Conservation (phyloP, 2,113 vertebrate genomes). For the Chitala chitala region DNA sequence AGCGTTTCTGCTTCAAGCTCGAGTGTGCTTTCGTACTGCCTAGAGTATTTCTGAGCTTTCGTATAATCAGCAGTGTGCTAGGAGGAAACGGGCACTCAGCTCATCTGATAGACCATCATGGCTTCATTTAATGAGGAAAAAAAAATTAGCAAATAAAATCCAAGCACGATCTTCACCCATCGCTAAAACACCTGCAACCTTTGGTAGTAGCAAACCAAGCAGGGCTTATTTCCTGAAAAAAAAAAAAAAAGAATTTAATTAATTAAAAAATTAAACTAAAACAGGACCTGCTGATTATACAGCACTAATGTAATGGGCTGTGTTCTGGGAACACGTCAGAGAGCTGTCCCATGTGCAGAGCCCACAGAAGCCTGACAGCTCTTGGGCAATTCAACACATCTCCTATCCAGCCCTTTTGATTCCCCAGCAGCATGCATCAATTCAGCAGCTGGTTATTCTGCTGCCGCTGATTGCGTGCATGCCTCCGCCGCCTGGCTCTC, state of each 20-base stretch:
- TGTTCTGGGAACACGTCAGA: neutral
- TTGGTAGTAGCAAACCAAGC: neutral
- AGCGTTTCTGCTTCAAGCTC: neutral
- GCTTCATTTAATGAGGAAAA: no score
- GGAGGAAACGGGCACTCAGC: no score
- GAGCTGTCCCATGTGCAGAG: neutral
- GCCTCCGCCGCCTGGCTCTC: neutral
- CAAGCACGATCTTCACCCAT: no score
- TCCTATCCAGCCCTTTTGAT: neutral
- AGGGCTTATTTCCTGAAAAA: neutral
- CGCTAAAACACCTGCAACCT: no score
- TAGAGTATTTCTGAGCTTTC: neutral
- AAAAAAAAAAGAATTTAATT: no score
- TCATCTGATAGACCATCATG: no score
- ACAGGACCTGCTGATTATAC: neutral
- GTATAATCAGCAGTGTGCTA: no score
- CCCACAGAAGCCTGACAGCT: neutral
- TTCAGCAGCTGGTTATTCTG: constrained; percentile 21
- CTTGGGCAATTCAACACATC: neutral
- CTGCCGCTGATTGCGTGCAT: constrained; percentile 29
- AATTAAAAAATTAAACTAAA: no score
- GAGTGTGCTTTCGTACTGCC: no score
- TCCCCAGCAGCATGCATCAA: constrained; percentile 25
- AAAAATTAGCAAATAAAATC: no score
- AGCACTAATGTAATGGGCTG: neutral